These are phyloP conservation scores for Steinernema feltiae DNA, from an alignment of 1,140 invertebrate species.

Conservation along the genomic window DNA sequence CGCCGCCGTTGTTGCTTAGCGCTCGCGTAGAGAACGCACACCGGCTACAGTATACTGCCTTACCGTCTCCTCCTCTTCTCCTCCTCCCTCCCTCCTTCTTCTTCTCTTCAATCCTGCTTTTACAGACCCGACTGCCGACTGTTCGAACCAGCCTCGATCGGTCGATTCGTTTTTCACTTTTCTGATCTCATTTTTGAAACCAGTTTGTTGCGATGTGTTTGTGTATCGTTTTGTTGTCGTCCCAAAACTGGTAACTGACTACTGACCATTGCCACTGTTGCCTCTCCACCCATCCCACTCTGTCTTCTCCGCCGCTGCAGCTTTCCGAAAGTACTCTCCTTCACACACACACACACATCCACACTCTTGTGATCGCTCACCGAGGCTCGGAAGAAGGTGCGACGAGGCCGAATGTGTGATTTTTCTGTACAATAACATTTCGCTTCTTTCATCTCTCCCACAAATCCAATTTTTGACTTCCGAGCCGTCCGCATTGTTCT, in stretches of 20 bases:
- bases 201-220: conserved; percentile 13
- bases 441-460: not conserved
- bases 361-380: too few relatives aligned
- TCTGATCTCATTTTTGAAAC: conserved; percentile 10
- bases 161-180: not conserved
- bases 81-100: not conserved
- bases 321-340: too few relatives aligned
- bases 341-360: too few relatives aligned
- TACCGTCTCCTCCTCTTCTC: too few relatives aligned
- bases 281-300: not conserved
- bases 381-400: not conserved
- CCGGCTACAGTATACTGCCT: too few relatives aligned
- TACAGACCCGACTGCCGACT: not conserved
- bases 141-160: too few relatives aligned
- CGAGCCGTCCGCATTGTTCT: conserved; percentile 1
- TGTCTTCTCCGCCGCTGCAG: too few relatives aligned
- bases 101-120: not conserved
- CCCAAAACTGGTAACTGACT: conserved; percentile 6
- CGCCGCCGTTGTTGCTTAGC: not conserved
- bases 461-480: not conserved
- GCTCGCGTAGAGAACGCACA: too few relatives aligned
- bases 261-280: conserved; percentile 14
- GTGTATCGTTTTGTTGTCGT: not conserved
- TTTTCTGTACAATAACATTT: not conserved
- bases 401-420: not conserved